Conservation (phyloP, 2,797 vertebrate species). For the Benthosema pterotum region DNA sequence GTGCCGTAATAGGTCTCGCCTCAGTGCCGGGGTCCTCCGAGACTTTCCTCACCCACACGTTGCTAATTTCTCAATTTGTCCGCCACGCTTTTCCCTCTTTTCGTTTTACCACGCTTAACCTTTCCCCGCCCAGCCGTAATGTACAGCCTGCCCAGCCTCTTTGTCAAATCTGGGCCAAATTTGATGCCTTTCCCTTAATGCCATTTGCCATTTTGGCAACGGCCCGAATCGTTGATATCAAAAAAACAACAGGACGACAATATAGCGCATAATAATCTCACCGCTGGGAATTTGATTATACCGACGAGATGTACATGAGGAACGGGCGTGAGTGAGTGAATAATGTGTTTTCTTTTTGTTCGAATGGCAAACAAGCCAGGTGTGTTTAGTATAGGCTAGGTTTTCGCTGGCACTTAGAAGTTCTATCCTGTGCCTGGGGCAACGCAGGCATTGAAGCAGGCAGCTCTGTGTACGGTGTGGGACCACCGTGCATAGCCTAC, state of each 20-base stretch:
- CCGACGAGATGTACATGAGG: conserved; percentile 64
- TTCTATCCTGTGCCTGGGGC: conserved; percentile 71
- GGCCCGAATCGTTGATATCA: conserved; percentile 51
- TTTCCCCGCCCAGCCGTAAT: conserved; percentile 68
- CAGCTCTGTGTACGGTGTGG: conserved; percentile 54
- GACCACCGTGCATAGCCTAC: conserved; percentile 64
- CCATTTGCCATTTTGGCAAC: conserved; percentile 62
- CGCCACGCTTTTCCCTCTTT: conserved; percentile 60
- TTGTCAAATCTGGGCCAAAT: conserved; percentile 75
- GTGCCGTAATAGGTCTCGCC: conserved; percentile 79
- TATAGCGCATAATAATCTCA: conserved; percentile 55
- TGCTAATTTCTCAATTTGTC: conserved; percentile 85
- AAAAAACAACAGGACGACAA: conserved; percentile 55
- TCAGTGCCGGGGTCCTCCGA: conserved; percentile 73
- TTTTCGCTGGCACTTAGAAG: conserved; percentile 72
- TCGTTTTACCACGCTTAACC: conserved; percentile 74
- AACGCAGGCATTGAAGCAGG: conserved; percentile 41
- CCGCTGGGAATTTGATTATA: conserved; percentile 59
- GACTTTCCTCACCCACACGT: conserved; percentile 62
- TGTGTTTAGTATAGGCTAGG: conserved; percentile 57
- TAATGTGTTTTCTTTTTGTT: conserved; percentile 70
- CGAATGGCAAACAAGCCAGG: conserved; percentile 45
- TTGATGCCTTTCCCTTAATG: conserved; percentile 67
- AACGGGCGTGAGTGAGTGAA: conserved; percentile 63
- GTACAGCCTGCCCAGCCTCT: conserved; percentile 63